These are phyloP conservation scores for Brachypodius melanocephalos DNA, from an alignment of 2,113 vertebrate genomes.

Conservation along the genomic window DNA sequence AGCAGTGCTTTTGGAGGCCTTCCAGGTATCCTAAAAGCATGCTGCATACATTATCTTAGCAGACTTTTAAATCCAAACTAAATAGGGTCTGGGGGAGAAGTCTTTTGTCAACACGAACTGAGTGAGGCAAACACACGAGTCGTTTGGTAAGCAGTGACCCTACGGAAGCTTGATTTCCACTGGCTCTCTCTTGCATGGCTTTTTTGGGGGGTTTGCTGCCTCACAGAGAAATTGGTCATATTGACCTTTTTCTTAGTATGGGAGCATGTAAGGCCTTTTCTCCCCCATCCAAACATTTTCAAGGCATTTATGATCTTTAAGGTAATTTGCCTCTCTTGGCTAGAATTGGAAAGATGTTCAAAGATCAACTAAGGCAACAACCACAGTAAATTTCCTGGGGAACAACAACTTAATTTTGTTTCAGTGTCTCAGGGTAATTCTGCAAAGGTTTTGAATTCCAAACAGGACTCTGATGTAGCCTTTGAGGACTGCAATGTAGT, in stretches of 20 bases:
- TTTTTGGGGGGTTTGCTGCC: fast-evolving
- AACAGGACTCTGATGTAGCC: background rate
- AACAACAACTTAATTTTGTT: background rate
- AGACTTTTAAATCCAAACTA: background rate
- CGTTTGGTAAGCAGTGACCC: background rate
- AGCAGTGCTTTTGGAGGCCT: background rate
- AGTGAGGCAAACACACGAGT: fast-evolving
- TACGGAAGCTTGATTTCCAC: background rate
- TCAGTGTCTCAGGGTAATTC: background rate
- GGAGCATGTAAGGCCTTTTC: background rate
- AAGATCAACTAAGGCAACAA: background rate
- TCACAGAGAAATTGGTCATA: background rate
- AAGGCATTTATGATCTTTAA: background rate
- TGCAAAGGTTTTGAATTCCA: background rate
- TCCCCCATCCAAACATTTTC: background rate
- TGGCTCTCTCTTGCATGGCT: background rate
- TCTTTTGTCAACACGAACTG: background rate
- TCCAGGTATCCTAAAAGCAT: background rate
- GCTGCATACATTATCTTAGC: background rate
- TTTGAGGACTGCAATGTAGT: background rate
- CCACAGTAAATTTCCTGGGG: background rate
- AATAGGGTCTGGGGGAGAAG: background rate
- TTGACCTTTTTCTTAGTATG: background rate
- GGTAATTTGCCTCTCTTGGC: background rate
- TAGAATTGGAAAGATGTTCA: background rate